Conservation (phyloP, 2,888 invertebrate species). For the Trichopria drosophilae region DNA sequence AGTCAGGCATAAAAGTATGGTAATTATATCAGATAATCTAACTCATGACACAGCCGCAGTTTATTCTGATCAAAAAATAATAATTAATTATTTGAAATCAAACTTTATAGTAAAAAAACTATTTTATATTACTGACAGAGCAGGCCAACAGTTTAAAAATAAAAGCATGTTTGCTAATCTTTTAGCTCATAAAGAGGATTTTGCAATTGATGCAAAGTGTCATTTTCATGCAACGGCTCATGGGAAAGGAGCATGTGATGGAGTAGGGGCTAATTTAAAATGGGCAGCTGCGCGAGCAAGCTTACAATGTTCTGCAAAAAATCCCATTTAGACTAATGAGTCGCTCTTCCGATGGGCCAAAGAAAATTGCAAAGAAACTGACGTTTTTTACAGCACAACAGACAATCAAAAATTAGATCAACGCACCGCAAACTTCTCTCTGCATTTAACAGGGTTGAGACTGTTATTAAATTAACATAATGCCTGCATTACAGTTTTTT, state of each 20-base stretch:
- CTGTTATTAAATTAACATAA: too few species aligned
- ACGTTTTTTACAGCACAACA: too few species aligned
- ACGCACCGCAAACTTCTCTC: too few species aligned
- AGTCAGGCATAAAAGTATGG: constrained; percentile 26
- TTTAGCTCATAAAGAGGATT: constrained; percentile 25
- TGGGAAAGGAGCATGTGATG: constrained; percentile 30
- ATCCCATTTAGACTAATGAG: constrained; percentile 29
- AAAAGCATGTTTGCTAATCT: constrained; percentile 26
- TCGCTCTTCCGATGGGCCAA: too few species aligned
- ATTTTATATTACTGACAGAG: constrained; percentile 25
- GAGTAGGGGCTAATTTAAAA: constrained; percentile 26
- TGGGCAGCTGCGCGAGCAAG: constrained; percentile 24
- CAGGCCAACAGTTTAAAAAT: constrained; percentile 30
- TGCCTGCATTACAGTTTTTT: too few species aligned
- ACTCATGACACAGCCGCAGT: constrained; percentile 29
- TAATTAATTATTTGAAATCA: constrained; percentile 6
- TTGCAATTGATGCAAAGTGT: constrained; percentile 26
- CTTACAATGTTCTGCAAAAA: constrained; percentile 19
- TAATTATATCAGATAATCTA: constrained; percentile 31
- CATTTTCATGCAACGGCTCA: constrained; percentile 31
- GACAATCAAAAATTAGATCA: too few species aligned
- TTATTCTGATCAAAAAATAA: constrained; percentile 11
- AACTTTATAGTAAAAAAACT: constrained; percentile 9
- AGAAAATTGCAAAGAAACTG: too few species aligned
- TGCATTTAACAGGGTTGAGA: too few species aligned